Evolutionary conservation across 1,140 invertebrate species (phyloP), one percentile per base, ranked within the genome.

Genomic region (Solenopsis fugax): DNA sequence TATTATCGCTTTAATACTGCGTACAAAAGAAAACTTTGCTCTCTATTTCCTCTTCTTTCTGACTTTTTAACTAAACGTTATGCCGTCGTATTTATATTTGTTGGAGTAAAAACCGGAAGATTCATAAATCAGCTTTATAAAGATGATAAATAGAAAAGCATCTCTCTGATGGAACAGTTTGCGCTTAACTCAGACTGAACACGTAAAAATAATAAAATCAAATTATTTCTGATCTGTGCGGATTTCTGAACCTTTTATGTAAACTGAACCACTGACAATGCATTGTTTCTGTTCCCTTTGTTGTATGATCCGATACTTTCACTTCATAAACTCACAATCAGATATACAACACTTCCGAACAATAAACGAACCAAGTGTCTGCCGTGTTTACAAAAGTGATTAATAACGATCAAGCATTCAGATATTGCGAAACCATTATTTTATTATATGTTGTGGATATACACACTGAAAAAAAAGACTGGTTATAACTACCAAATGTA

Each of bases 351-450:
- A 54, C n/a, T 52, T 41, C 10, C 13, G 9, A 80, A 41, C 18
- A 80, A 37, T 50, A 34, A 80, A 67, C 9, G n/a, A n/a, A 67
- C 37, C 13, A 13, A 54, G n/a, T 21, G 18, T 54, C 52, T 56
- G 60, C 56, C 29, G 48, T 12, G 0, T 60, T 45, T 52, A 34
- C 21, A 41, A 13, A 48, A 56, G 21, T 80, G 29, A 54, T 69
- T 71, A 52, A 37, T 5, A 3, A 71, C 7, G 65, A 81, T n/a
- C 45, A 29, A 18, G 4, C 5, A 52, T n/a, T 10, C 29, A 13
- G 1, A 60, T 69, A 69, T 62, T 58, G 64, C n/a, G 4, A 16
- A 16, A 69, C 29, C 9, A 80, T 80, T 80, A 78, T 78, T 78
- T 52, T 54, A n/a, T n/a, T n/a, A n/a, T n/a, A 41, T 56, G 2